phyloP scores from a whole-genome alignment of 2,113 vertebrate species.

The Perca fluviatilis region DNA sequence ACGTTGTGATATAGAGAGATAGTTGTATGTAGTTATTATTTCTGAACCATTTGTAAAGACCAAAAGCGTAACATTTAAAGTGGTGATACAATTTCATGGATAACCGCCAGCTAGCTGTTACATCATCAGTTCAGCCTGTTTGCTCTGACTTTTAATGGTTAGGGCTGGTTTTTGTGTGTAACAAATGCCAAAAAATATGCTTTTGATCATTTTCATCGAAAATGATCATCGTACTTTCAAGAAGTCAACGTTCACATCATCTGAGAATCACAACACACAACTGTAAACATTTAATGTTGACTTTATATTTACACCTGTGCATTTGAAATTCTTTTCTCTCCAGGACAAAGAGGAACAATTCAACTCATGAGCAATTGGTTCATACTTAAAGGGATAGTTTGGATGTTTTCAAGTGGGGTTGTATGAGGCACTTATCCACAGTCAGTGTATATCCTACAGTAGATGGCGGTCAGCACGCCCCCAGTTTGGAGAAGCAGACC shows the following conservation, averaged over 20 bases:
- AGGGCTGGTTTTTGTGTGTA: neutral
- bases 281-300: slow-evolving; percentile 34
- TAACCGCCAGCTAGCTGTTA: neutral
- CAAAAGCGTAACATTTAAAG: neutral
- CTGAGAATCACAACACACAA: slow-evolving; percentile 32
- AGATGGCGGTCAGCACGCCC: no score
- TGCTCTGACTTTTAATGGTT: neutral
- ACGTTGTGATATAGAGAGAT: no score
- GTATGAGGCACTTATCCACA: no score
- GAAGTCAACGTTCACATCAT: slow-evolving; percentile 8
- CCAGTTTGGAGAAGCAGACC: no score
- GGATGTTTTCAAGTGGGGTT: no score
- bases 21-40: neutral
- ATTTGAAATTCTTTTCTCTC: slow-evolving; percentile 14
- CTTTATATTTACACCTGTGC: slow-evolving; percentile 41
- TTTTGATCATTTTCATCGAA: neutral
- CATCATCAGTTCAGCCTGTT: neutral
- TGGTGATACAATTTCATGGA: slow-evolving; percentile 14
- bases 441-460: no score
- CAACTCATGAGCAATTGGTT: neutral
- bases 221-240: neutral
- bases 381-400: slow-evolving; percentile 1
- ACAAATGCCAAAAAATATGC: slow-evolving; percentile 1
- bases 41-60: neutral
- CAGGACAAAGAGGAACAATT: neutral